These are phyloP conservation scores for Drosophila meridionalis DNA, from an alignment of 2,888 invertebrate genomes.

Conservation along the genomic window DNA sequence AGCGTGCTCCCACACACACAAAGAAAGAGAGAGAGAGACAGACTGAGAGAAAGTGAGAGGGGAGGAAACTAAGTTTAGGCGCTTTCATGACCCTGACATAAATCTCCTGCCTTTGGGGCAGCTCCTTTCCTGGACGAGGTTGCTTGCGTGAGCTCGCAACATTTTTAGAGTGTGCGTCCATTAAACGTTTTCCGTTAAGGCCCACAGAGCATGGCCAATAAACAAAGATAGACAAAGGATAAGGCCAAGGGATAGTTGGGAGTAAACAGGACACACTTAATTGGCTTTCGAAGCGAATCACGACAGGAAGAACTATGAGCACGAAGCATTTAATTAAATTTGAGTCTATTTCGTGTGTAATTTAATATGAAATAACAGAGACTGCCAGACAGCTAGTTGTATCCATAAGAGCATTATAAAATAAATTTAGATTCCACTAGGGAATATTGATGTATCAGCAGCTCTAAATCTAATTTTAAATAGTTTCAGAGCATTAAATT, in stretches of 20 bases:
- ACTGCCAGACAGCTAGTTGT: not conserved
- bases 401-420: not conserved
- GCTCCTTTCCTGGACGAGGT: slow-evolving; percentile 28
- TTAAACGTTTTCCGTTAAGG: slow-evolving; percentile 51
- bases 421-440: not conserved
- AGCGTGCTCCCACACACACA: slow-evolving; percentile 16
- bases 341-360: not conserved
- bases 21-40: not conserved
- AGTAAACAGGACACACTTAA: slow-evolving; percentile 29
- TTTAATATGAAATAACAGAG: not conserved
- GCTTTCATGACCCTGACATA: slow-evolving; percentile 32
- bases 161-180: slow-evolving; percentile 46
- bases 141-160: slow-evolving; percentile 55
- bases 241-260: not conserved
- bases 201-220: slow-evolving; percentile 31
- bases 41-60: not conserved
- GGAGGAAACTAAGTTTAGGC: slow-evolving; percentile 7
- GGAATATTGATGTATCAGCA: not conserved
- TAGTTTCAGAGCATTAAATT: slow-evolving; percentile 14
- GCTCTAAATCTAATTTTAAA: not conserved
- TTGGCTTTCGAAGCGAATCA: slow-evolving; percentile 23
- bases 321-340: not conserved
- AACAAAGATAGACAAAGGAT: slow-evolving; percentile 21
- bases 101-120: slow-evolving; percentile 31
- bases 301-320: not conserved